phyloP scores from a whole-genome alignment of 1,140 invertebrate genomes.

The Drosophila sp. region DNA sequence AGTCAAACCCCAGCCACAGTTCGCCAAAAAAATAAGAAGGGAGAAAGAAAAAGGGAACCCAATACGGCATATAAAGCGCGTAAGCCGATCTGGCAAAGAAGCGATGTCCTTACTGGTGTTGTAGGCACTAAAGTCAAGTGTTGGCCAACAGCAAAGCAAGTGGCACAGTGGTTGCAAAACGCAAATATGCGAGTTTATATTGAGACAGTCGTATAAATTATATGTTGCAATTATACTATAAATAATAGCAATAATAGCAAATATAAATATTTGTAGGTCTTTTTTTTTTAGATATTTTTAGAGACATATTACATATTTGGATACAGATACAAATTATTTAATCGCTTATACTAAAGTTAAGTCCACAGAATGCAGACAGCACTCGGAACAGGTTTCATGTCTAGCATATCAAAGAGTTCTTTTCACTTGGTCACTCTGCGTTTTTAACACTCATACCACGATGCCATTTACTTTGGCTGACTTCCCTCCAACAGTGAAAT shows the following conservation, averaged over 20 bases:
- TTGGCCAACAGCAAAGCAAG: constrained; percentile 36
- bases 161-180: constrained; percentile 44
- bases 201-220: too few relatives aligned
- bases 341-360: neutral
- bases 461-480: constrained; percentile 27
- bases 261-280: too few relatives aligned
- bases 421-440: neutral
- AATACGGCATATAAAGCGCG: constrained; percentile 72
- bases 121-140: constrained; percentile 70
- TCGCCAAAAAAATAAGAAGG: constrained; percentile 8
- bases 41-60: constrained; percentile 43
- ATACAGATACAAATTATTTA: too few relatives aligned
- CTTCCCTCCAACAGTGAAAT: constrained; percentile 54
- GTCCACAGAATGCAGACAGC: neutral
- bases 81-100: constrained; percentile 76
- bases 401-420: neutral
- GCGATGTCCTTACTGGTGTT: constrained; percentile 56
- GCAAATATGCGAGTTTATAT: neutral
- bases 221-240: too few relatives aligned
- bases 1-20: constrained; percentile 4
- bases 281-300: too few relatives aligned
- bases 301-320: too few relatives aligned
- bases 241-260: too few relatives aligned
- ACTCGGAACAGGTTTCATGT: neutral
- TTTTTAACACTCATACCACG: constrained; percentile 3